Evolutionary conservation across 2,888 invertebrate genomes (phyloP).

Genomic region (Oeneis ivallda): DNA sequence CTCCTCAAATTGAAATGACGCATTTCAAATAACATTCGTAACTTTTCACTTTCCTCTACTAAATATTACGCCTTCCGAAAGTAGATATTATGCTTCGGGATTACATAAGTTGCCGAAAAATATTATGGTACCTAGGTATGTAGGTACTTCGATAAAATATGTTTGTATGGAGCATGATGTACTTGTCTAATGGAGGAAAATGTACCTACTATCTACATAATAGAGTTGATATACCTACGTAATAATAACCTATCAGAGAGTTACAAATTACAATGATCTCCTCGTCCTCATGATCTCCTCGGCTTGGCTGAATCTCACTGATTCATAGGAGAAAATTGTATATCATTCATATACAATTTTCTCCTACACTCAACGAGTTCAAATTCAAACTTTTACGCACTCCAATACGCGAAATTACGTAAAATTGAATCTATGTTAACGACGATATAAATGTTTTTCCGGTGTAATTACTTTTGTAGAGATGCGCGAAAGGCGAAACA

Average conservation of each 20-base stretch:
- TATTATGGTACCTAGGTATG: too few species aligned
- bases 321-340: too few species aligned
- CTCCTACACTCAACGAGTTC: too few species aligned
- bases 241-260: neutral
- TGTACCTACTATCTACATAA: neutral
- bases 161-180: too few species aligned
- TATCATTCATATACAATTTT: too few species aligned
- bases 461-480: slow-evolving; percentile 35
- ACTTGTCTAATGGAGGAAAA: neutral
- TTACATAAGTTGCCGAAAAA: slow-evolving; percentile 31
- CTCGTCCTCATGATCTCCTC: neutral
- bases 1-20: slow-evolving; percentile 43
- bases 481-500: slow-evolving; percentile 41
- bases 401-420: slow-evolving; percentile 19
- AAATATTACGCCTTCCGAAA: slow-evolving; percentile 36
- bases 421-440: slow-evolving; percentile 30
- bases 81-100: slow-evolving; percentile 21
- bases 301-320: too few species aligned
- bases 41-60: slow-evolving; percentile 36
- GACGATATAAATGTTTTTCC: slow-evolving; percentile 28
- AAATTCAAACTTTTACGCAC: slow-evolving; percentile 2
- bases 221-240: neutral
- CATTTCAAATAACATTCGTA: slow-evolving; percentile 36
- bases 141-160: neutral
- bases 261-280: too few species aligned